These are phyloP conservation scores for Rugalucina vietnamica DNA, from an alignment of 2,888 invertebrate species.

Conservation along the genomic window DNA sequence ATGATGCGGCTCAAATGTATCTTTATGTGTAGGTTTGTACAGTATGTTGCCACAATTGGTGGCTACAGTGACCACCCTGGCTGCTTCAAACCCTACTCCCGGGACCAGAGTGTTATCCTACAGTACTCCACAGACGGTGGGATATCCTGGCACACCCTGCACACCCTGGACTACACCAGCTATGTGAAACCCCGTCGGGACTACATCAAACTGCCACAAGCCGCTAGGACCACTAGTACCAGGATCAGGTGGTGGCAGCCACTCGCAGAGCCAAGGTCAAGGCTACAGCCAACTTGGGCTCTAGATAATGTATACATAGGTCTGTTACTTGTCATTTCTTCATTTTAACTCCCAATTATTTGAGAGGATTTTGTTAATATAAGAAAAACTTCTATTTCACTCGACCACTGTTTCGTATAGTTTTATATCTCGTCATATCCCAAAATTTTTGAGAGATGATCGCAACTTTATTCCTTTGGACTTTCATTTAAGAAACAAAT, in stretches of 20 bases:
- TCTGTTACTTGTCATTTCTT: no score
- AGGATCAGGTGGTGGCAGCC: slow-evolving; percentile 82
- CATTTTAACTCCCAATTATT: no score
- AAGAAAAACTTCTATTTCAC: no score
- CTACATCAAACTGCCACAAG: slow-evolving; percentile 80
- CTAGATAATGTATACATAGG: slow-evolving; percentile 84
- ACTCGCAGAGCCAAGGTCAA: slow-evolving; percentile 55
- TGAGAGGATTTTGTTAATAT: no score
- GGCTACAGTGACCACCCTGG: slow-evolving; percentile 69
- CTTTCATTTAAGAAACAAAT: no score
- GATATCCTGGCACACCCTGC: slow-evolving; percentile 81
- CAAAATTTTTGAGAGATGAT: no score
- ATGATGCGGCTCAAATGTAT: no score
- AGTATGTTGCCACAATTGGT: slow-evolving; percentile 81
- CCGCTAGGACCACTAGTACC: slow-evolving; percentile 79
- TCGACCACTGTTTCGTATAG: no score
- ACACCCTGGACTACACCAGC: slow-evolving; percentile 78
- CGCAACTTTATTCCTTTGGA: no score
- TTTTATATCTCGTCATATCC: no score
- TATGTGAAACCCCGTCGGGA: slow-evolving; percentile 77
- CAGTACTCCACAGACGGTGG: slow-evolving; percentile 83
- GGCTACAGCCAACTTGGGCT: slow-evolving; percentile 80
- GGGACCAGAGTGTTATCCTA: slow-evolving; percentile 80
- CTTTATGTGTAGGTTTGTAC: slow-evolving; percentile 77
- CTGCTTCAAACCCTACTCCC: slow-evolving; percentile 75